A percentile compares a stretch with the other conserved stretches of the same genome.
These are phyloP conservation scores for Siphlonurus alternatus DNA, from an alignment of 2,888 invertebrate species.

Conservation along the genomic window DNA sequence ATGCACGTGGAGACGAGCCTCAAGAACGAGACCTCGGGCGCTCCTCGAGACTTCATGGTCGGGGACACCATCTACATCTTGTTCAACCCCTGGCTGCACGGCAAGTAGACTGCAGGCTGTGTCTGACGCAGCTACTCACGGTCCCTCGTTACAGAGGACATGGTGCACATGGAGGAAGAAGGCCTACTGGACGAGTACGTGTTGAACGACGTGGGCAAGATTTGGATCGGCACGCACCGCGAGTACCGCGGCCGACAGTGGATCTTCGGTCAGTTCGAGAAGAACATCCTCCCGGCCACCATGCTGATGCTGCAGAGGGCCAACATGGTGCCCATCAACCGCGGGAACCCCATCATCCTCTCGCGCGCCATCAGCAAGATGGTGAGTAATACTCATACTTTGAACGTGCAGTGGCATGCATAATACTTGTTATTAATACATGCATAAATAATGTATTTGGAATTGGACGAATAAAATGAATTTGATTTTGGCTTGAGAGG, in stretches of 20 bases:
- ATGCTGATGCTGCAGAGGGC: slow-evolving; percentile 53
- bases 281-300: slow-evolving; percentile 46
- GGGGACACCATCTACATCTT: slow-evolving; percentile 54
- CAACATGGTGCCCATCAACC: slow-evolving; percentile 36
- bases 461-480: no score
- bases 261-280: slow-evolving; percentile 70
- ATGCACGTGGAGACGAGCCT: slow-evolving; percentile 42
- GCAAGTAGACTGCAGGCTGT: slow-evolving; percentile 29
- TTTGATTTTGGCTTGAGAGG: no score
- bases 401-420: not conserved
- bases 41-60: slow-evolving; percentile 31
- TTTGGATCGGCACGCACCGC: slow-evolving; percentile 64
- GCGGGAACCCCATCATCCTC: slow-evolving; percentile 54
- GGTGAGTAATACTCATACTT: no score
- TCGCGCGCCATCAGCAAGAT: slow-evolving; percentile 53
- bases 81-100: slow-evolving; percentile 70
- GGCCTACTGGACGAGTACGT: slow-evolving; percentile 57
- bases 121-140: not conserved
- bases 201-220: slow-evolving; percentile 65
- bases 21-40: slow-evolving; percentile 11
- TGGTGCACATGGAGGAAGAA: slow-evolving; percentile 55
- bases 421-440: not conserved
- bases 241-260: slow-evolving; percentile 60
- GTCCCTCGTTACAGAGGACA: slow-evolving; percentile 39
- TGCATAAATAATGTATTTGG: no score